A percentile compares a stretch with the other conserved stretches of the same genome.
Conservation (phyloP, 2,113 vertebrate genomes). For the Aptenodytes forsteri region DNA sequence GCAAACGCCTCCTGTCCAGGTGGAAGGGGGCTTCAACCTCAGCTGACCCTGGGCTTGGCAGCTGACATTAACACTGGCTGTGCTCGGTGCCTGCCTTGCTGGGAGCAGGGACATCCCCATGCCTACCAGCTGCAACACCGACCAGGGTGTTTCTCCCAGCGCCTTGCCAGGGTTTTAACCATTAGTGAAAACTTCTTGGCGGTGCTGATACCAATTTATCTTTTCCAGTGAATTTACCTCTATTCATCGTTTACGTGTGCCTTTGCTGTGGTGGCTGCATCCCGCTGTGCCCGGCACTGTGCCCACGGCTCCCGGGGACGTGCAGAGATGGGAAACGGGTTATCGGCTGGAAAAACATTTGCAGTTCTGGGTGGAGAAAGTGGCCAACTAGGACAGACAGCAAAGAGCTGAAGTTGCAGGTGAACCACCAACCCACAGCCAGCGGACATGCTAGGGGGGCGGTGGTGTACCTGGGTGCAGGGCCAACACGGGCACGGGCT, state of each 20-base stretch:
- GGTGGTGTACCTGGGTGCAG: fast-evolving
- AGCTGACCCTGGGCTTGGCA: background rate
- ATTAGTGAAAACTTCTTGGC: background rate
- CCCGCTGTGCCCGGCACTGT: background rate
- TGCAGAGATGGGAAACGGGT: background rate
- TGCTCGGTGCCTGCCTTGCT: too few species aligned
- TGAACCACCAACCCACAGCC: fast-evolving
- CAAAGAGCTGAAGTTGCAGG: background rate
- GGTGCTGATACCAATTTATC: fast-evolving
- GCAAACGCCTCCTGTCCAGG: background rate
- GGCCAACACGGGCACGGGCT: fast-evolving
- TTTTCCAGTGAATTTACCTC: background rate
- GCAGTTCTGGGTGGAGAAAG: too few species aligned
- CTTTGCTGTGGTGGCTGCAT: fast-evolving
- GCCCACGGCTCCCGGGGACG: fast-evolving
- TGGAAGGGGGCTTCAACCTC: background rate
- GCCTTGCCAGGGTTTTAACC: background rate
- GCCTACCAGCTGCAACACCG: fast-evolving
- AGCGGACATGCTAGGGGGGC: fast-evolving
- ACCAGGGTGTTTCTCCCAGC: background rate
- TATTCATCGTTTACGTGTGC: fast-evolving
- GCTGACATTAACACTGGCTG: background rate
- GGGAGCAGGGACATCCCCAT: background rate
- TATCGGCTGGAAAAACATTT: fast-evolving
- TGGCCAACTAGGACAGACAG: fast-evolving